Evolutionary conservation across 2,113 vertebrate genomes (phyloP).

Genomic region (Cyphomyrus discorhynchus): DNA sequence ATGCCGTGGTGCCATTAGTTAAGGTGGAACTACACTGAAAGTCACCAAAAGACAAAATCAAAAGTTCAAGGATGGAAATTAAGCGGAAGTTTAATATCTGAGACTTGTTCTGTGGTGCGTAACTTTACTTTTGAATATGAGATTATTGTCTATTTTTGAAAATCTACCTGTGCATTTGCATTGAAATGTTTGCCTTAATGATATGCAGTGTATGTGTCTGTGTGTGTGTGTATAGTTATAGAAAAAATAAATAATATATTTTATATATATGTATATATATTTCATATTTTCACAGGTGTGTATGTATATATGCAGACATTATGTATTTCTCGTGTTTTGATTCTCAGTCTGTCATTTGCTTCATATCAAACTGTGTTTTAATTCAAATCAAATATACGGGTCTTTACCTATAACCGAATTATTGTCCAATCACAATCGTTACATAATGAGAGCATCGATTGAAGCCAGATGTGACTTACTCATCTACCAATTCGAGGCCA

Average conservation of each 20-base stretch:
- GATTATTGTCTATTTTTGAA: not conserved
- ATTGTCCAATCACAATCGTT: not conserved
- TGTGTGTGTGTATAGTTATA: too few species aligned
- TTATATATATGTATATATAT: not conserved
- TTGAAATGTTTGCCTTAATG: not conserved
- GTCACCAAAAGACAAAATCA: not conserved
- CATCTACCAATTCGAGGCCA: not conserved
- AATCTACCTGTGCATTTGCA: not conserved
- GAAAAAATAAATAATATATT: too few species aligned
- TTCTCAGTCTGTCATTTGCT: not conserved
- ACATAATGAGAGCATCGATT: not conserved
- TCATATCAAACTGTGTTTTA: not conserved
- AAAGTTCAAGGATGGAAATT: not conserved
- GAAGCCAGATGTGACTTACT: not conserved
- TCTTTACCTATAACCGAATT: not conserved
- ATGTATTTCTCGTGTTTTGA: not conserved
- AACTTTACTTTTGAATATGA: not conserved
- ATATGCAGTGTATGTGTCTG: not conserved
- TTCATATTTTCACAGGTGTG: not conserved
- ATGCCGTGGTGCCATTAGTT: not conserved
- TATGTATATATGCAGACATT: not conserved
- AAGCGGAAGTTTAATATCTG: not conserved
- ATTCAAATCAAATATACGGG: not conserved
- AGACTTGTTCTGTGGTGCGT: not conserved
- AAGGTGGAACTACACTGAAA: not conserved